Conservation (phyloP, 2,888 invertebrate species). For the Oscheius sp. region DNA sequence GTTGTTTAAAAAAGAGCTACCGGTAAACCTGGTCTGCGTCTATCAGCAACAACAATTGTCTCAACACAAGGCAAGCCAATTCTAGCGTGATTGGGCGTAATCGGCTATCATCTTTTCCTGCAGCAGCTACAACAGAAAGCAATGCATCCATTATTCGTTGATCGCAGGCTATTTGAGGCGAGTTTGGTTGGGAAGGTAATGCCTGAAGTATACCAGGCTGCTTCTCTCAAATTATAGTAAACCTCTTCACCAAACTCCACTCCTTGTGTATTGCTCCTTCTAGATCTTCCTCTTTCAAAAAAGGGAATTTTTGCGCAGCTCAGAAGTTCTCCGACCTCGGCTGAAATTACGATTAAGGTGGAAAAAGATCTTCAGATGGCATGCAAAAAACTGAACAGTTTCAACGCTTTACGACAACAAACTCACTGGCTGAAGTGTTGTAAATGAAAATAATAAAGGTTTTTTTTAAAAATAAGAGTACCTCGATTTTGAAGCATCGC, state of each 20-base stretch:
- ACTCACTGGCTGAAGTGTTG: conserved; percentile 24
- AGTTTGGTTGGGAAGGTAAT: neutral
- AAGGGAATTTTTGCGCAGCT: conserved; percentile 47
- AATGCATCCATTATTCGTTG: conserved; percentile 48
- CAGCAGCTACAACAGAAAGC: conserved; percentile 38
- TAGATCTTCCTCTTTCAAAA: neutral
- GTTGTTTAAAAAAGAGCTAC: neutral
- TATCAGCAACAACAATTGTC: conserved; percentile 76
- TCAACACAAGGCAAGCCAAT: conserved; percentile 82
- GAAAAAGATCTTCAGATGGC: neutral
- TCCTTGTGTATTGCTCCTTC: conserved; percentile 27
- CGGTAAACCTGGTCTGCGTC: conserved; percentile 71
- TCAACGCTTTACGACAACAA: conserved; percentile 20
- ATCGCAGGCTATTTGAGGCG: conserved; percentile 31
- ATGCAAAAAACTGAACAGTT: neutral
- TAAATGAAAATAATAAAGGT: neutral
- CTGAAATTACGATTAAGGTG: conserved; percentile 35
- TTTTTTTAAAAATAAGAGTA: conserved; percentile 71
- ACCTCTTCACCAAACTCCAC: conserved; percentile 29
- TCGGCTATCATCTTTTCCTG: conserved; percentile 77
- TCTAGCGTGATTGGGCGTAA: conserved; percentile 92
- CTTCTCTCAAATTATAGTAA: neutral
- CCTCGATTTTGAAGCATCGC: conserved; percentile 93
- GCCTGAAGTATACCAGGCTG: neutral
- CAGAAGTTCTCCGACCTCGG: conserved; percentile 51